Conservation (phyloP, 2,797 vertebrate genomes). For the Cuniculus paca region DNA sequence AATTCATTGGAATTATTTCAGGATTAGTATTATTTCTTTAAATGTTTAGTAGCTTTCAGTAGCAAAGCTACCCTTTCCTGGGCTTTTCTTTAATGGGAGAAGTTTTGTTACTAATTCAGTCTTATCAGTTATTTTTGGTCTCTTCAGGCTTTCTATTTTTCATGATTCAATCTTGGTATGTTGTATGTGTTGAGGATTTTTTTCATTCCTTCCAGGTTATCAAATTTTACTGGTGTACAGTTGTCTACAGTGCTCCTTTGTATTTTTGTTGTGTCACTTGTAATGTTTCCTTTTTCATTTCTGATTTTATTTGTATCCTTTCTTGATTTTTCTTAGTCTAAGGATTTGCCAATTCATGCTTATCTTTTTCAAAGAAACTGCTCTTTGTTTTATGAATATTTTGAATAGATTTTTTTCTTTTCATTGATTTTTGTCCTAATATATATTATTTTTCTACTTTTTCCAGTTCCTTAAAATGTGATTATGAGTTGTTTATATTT, state of each 20-base stretch:
- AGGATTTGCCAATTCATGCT: neutral
- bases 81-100: neutral
- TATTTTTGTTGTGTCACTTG: neutral
- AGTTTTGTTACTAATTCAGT: neutral
- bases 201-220: neutral
- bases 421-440: neutral
- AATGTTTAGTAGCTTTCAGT: neutral
- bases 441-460: neutral
- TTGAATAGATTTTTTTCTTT: neutral
- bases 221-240: neutral
- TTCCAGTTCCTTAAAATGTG: neutral
- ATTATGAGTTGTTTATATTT: neutral
- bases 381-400: neutral
- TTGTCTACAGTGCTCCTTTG: neutral
- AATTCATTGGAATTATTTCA: neutral
- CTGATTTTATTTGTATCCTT: neutral
- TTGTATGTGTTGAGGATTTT: neutral
- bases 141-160: neutral
- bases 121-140: neutral
- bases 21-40: neutral
- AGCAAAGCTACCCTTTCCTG: neutral
- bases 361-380: neutral
- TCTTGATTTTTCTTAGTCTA: neutral
- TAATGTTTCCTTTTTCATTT: neutral
- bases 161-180: neutral